Base-by-base conservation (phyloP, 2,888 invertebrate species). In the Yponomeuta sedellus region DNA sequence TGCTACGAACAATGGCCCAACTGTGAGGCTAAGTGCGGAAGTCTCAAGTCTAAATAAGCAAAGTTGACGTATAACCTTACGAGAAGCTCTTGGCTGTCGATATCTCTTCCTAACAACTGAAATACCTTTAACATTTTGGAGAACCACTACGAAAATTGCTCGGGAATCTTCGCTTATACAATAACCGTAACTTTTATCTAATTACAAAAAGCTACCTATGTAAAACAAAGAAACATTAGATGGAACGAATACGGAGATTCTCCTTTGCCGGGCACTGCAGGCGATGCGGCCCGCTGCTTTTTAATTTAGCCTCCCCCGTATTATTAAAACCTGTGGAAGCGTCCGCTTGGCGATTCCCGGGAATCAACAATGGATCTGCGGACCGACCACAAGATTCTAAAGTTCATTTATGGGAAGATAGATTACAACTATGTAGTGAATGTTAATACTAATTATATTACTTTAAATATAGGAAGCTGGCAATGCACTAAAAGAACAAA, bases 271-370 rank as follows among this genome's bases (percentile, higher is more conserved):
- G 75, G 44, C 44, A 52, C 75, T 74, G 74, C 81, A 77, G 82
- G 83, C 80, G 77, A 76, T 77, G 79, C 79, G 84, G 81, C 70
- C 80, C 82, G 81, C 73, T 81, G 85, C 83, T 83, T 88, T 89
- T 89, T 88, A 88, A 89, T 88, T 86, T 86, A 85, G 83, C 88
- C 28, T 82, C 81, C 82, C 80, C 81, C 81, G 82, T 85, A 82
- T 83, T 86, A 88, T 88, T 88, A 87, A 88, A 86, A 86, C 74
- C 83, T 79, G 81, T 75, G 80, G 80, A 77, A 76, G 78, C 75
- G 77, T 76, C 73, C 74, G 75, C 75, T 73, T 75, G 72, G 75
- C 72, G 75, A 63, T 80, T 83, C 83, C 80, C 74, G 73, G 80
- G 74, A 76, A 68, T 69, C 72, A 79, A 85, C 83, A 86, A 83